Conservation (phyloP, 2,113 vertebrate species). For the Odontesthes bonariensis region DNA sequence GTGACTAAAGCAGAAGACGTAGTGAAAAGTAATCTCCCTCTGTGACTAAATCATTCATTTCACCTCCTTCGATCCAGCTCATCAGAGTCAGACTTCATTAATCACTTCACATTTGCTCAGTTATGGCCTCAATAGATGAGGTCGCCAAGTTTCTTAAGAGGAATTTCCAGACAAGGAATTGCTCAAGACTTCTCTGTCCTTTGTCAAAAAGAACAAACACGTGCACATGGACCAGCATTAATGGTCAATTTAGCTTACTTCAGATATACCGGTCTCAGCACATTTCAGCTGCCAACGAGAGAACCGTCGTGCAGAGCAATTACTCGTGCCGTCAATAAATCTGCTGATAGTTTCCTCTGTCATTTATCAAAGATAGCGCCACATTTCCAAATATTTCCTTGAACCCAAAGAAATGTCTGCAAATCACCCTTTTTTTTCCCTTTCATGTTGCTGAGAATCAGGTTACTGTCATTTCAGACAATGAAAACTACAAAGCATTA, state of each 20-base stretch:
- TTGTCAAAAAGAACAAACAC: neutral
- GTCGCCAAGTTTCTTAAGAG: slow-evolving; percentile 1
- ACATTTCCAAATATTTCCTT: too few relatives aligned
- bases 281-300: neutral
- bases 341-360: neutral
- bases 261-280: neutral
- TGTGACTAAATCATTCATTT: neutral
- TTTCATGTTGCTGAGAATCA: too few relatives aligned
- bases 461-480: too few relatives aligned
- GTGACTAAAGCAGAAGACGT: neutral
- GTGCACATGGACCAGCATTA: neutral
- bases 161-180: neutral
- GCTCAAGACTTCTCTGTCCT: neutral
- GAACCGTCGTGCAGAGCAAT: neutral
- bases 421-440: too few relatives aligned
- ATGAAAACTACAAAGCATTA: too few relatives aligned
- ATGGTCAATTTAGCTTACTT: neutral
- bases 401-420: too few relatives aligned
- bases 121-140: neutral
- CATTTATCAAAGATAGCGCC: neutral
- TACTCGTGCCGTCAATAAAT: neutral
- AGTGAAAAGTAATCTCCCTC: neutral
- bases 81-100: neutral
- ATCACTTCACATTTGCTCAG: neutral
- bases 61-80: neutral